Evolutionary conservation across 1,140 invertebrate genomes (phyloP).

Genomic region (Streblospio benedicti): DNA sequence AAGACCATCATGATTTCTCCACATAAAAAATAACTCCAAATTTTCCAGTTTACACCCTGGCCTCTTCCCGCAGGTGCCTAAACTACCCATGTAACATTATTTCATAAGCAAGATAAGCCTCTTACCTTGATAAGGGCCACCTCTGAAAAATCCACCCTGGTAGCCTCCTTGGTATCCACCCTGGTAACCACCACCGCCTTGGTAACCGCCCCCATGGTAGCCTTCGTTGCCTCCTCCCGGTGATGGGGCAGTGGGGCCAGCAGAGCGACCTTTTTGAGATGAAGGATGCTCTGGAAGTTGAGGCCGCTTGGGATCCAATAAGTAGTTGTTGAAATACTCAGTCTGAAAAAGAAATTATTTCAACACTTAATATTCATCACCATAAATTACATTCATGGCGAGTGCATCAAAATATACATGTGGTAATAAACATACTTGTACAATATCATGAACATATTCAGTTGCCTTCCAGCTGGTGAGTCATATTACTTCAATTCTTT

Average conservation of each 20-base stretch:
- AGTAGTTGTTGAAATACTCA: conserved; percentile 92
- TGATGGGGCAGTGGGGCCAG: conserved; percentile 8
- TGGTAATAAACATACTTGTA: too few relatives aligned
- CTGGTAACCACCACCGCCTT: conserved; percentile 15
- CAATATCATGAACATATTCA: too few relatives aligned
- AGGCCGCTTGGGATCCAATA: conserved; percentile 88
- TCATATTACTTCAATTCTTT: too few relatives aligned
- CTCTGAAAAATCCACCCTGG: conserved; percentile 20
- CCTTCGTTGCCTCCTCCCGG: not conserved
- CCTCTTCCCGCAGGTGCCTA: too few relatives aligned
- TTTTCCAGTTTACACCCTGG: too few relatives aligned
- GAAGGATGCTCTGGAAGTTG: conserved; percentile 81
- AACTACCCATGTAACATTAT: conserved; percentile 18
- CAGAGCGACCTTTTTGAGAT: conserved; percentile 45
- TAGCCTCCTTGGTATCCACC: conserved; percentile 18
- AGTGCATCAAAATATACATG: too few relatives aligned
- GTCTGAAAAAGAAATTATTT: not conserved
- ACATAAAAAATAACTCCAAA: too few relatives aligned
- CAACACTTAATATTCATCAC: not conserved
- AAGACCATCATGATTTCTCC: too few relatives aligned
- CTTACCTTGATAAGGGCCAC: conserved; percentile 14
- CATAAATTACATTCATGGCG: too few relatives aligned
- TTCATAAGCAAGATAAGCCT: conserved; percentile 14
- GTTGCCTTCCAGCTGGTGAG: too few relatives aligned
- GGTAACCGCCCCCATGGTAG: not conserved